Conservation (phyloP, 2,113 vertebrate genomes). For the Paralichthys olivaceus region DNA sequence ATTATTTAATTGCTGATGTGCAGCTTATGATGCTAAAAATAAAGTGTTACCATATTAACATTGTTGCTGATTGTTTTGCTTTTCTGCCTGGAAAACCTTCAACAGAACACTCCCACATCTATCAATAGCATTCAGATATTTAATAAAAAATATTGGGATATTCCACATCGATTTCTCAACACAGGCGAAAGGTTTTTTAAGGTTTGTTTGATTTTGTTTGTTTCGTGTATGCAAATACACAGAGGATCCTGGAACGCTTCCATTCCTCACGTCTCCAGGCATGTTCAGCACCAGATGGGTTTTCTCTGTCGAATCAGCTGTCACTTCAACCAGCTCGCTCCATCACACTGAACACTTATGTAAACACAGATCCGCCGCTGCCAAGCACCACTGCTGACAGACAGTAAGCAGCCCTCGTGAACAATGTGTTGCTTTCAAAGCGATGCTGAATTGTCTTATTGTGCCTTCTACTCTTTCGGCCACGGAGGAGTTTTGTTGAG, state of each 20-base stretch:
- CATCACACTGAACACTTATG: slow-evolving; percentile 67
- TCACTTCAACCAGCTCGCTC: slow-evolving; percentile 64
- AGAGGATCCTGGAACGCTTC: slow-evolving; percentile 18
- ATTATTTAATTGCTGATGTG: background rate
- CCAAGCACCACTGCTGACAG: slow-evolving; percentile 78
- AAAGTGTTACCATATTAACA: background rate
- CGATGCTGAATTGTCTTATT: slow-evolving; percentile 71
- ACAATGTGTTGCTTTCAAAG: slow-evolving; percentile 77
- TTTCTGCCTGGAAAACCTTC: background rate
- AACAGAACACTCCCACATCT: background rate
- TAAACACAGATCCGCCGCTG: slow-evolving; percentile 75
- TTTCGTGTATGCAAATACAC: slow-evolving; percentile 8
- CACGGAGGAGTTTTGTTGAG: slow-evolving; percentile 20
- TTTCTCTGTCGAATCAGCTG: slow-evolving; percentile 69
- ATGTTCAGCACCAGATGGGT: slow-evolving; percentile 66
- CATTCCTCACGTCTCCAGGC: slow-evolving; percentile 27
- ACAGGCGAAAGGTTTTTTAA: background rate
- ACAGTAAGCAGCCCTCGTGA: slow-evolving; percentile 64
- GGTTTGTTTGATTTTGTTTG: slow-evolving; percentile 4
- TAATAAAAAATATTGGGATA: background rate
- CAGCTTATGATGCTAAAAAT: background rate
- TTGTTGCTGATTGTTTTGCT: background rate
- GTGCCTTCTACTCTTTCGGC: slow-evolving; percentile 49
- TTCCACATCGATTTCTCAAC: background rate
- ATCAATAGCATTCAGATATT: background rate